Conservation (phyloP, 2,113 vertebrate species). For the Dipodomys spectabilis region DNA sequence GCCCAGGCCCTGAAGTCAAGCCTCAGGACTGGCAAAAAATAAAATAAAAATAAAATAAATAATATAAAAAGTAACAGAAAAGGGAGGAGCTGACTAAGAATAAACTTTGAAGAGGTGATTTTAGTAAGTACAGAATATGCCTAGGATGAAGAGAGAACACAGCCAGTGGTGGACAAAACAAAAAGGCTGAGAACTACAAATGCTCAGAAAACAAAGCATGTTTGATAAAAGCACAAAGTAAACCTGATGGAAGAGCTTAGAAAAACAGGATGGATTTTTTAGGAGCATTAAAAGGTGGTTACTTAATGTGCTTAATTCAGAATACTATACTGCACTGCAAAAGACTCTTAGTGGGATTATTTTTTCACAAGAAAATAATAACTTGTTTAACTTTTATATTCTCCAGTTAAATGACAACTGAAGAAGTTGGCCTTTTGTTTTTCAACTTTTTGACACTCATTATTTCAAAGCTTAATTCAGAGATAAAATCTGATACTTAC, state of each 20-base stretch:
- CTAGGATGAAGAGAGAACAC: not conserved
- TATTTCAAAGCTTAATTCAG: not conserved
- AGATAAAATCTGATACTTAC: constrained; percentile 85
- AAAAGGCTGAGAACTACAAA: not conserved
- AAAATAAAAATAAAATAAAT: too few species aligned
- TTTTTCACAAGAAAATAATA: not conserved
- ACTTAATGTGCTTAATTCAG: not conserved
- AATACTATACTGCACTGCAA: not conserved
- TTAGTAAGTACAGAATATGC: not conserved
- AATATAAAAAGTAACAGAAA: too few species aligned
- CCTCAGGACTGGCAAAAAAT: too few species aligned
- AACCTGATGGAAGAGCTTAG: not conserved
- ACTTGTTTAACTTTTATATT: not conserved
- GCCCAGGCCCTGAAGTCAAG: too few species aligned
- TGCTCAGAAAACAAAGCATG: too few species aligned
- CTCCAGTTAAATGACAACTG: not conserved
- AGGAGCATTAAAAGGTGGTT: not conserved
- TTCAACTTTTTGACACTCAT: not conserved
- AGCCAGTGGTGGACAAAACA: too few species aligned
- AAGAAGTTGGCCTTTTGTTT: not conserved
- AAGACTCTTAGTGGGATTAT: not conserved
- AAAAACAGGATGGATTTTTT: not conserved
- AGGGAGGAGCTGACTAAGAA: too few species aligned
- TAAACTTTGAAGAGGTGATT: not conserved
- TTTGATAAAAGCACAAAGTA: not conserved